Evolutionary conservation across 2,797 vertebrate genomes (phyloP).

Genomic region (Aldrovandia affinis): DNA sequence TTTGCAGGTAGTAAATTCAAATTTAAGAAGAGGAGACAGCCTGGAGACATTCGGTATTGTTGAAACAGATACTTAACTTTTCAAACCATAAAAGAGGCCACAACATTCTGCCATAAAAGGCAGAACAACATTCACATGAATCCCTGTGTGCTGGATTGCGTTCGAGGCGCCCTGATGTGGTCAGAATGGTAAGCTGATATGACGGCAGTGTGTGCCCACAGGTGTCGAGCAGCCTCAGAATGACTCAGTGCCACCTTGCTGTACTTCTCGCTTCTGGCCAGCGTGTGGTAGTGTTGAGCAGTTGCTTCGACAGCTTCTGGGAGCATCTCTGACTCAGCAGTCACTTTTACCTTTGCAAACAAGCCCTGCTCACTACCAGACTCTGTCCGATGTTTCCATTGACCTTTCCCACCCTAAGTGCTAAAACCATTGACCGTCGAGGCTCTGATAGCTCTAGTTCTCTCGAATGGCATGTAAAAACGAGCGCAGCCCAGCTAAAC

Average conservation of each 20-base stretch:
- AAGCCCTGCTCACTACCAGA: background rate
- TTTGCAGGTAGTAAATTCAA: background rate
- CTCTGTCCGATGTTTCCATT: background rate
- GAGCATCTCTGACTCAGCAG: constrained; percentile 70
- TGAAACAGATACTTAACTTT: background rate
- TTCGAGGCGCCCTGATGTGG: background rate
- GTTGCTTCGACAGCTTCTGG: constrained; percentile 43
- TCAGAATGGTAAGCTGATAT: background rate
- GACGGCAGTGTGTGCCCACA: background rate
- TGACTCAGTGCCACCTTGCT: constrained; percentile 10
- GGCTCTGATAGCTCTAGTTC: background rate
- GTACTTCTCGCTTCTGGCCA: constrained; percentile 52
- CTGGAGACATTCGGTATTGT: background rate
- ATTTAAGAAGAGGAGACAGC: background rate
- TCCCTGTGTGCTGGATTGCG: background rate
- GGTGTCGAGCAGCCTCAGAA: background rate
- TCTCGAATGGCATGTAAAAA: background rate
- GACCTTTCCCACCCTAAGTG: background rate
- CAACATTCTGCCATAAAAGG: too few species aligned
- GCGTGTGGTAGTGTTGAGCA: constrained; percentile 62
- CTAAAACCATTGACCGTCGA: background rate
- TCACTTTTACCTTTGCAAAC: background rate
- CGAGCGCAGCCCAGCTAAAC: background rate
- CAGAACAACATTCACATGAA: background rate
- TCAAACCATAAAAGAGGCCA: background rate